These are phyloP conservation scores for Ommatoiulus sabulosus DNA, from an alignment of 2,888 invertebrate species.

Conservation along the genomic window DNA sequence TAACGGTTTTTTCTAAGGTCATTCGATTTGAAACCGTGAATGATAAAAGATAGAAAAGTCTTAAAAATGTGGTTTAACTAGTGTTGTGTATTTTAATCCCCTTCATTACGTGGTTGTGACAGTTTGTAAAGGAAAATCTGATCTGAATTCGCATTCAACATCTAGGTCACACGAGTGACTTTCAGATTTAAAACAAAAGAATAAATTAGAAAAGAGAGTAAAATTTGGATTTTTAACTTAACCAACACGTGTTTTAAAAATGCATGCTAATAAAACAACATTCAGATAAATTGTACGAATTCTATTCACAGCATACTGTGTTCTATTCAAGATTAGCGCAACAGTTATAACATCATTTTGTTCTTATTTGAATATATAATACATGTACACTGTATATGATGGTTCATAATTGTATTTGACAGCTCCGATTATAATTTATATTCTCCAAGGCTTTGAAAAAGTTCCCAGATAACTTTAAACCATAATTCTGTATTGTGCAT, in stretches of 20 bases:
- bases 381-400: background rate
- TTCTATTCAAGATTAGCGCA: no score
- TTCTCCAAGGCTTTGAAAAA: background rate
- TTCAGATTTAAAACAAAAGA: conserved; percentile 7
- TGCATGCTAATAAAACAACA: background rate
- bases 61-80: conserved; percentile 6
- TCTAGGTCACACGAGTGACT: conserved; percentile 30
- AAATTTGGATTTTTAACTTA: background rate
- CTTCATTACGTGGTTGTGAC: conserved; percentile 6
- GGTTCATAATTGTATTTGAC: background rate
- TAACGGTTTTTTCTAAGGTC: background rate
- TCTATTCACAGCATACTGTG: background rate
- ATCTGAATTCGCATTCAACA: background rate
- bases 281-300: background rate
- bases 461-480: background rate
- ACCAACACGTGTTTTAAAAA: background rate
- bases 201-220: background rate
- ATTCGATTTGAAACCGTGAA: background rate
- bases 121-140: background rate
- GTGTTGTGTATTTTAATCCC: conserved; percentile 23
- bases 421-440: background rate
- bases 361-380: background rate
- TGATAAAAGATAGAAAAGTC: background rate
- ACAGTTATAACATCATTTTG: background rate
- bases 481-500: background rate